Conservation (phyloP, 2,113 vertebrate genomes). For the Columba livia region DNA sequence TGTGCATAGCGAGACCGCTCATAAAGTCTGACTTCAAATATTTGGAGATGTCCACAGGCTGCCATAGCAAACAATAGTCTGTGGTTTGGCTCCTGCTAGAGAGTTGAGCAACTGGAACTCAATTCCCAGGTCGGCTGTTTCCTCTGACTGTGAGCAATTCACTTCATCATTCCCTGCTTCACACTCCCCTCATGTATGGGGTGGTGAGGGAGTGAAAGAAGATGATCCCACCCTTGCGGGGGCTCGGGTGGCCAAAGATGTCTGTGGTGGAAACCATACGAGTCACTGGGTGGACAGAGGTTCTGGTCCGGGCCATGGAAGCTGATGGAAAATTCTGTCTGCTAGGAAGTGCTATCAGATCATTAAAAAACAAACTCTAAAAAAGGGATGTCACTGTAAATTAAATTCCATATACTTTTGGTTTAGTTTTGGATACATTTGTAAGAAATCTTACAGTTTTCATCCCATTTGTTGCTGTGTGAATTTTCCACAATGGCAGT, state of each 20-base stretch:
- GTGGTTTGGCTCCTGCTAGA: background rate
- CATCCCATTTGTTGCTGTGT: background rate
- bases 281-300: background rate
- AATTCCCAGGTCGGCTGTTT: background rate
- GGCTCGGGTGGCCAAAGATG: background rate
- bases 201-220: background rate
- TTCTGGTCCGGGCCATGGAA: background rate
- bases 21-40: slow-evolving; percentile 14
- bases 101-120: background rate
- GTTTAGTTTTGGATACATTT: background rate
- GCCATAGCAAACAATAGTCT: background rate
- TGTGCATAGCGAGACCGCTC: background rate
- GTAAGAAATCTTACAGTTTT: background rate
- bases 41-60: slow-evolving; percentile 8
- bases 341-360: background rate
- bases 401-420: background rate
- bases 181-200: background rate
- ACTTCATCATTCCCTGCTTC: background rate
- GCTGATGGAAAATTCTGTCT: background rate
- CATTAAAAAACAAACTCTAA: background rate
- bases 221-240: background rate
- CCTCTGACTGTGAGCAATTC: background rate
- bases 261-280: fast-evolving
- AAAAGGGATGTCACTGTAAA: background rate
- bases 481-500: background rate